Evolutionary conservation across 2,888 invertebrate genomes (phyloP), one percentile per base, ranked within the genome.

Genomic region (Ceratothoa steindachneri): DNA sequence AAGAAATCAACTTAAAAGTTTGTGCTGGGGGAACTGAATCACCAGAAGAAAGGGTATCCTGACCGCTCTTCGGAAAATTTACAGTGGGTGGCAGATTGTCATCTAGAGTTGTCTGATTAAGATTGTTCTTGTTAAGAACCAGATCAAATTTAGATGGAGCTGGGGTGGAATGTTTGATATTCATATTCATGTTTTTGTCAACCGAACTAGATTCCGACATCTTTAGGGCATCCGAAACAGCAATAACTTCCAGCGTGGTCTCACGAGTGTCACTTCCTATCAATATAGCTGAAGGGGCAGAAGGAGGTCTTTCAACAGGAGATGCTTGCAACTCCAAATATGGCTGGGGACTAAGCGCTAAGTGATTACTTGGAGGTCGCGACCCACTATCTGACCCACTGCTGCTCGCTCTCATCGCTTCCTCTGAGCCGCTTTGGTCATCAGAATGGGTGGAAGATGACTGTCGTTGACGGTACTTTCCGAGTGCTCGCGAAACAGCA

Each of bases 401-500:
- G 24, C 78, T 78, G 66, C 78, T 78, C 7, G 75, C 77, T 9
- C 77, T 71, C 27, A 72, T 72, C 31, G 74, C 78, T 29, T 86
- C 86, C 74, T 89, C 89, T 66, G 84, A 84, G 3, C 82, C 83
- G 67, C 87, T 85, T 82, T 89, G 89, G 79, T 91, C 91, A 81
- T 91, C 90, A 51, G 89, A 89, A 67, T 90, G 86, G 22, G 90
- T 89, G 19, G 90, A 89, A 31, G 90, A 90, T 81, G 91, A 77
- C 51, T 81, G 82, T 70, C 82, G 80, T 80, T 91, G 87, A 65
- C 92, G 86, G 83, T 92, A 93, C 84, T 91, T 92, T 28, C 92
- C 92, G 28, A 93, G 85, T 0, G 92, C 92, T 82, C 92, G 85
- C 0, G 92, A 92, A 0, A 92, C 93, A 0, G 92, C 92, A 84